phyloP scores from a whole-genome alignment of 2,797 vertebrate genomes.

The Rhabdomys pumilio region DNA sequence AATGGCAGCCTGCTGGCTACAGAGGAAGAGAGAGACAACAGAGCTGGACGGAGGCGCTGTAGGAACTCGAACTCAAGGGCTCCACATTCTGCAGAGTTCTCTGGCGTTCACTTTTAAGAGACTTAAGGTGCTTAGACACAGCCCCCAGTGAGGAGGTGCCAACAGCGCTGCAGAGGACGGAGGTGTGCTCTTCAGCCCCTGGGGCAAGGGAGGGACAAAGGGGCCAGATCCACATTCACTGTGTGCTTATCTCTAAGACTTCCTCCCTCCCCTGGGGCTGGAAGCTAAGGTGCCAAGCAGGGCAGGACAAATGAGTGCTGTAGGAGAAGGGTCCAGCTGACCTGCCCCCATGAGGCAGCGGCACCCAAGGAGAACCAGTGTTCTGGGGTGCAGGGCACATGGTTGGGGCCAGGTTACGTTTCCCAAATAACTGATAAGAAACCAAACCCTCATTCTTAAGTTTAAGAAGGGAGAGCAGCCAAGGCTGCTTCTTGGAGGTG shows the following conservation, averaged over 20 bases:
- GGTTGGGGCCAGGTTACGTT: conserved; percentile 70
- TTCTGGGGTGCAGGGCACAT: conserved; percentile 58
- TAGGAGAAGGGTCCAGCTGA: neutral
- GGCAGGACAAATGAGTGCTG: neutral
- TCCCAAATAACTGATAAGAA: conserved; percentile 68
- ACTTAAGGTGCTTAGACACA: neutral
- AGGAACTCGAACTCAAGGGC: conserved; percentile 20
- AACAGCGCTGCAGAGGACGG: neutral
- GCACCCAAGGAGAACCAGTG: conserved; percentile 67
- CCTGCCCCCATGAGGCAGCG: conserved; percentile 53
- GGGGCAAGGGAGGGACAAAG: neutral
- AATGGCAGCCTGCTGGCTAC: conserved; percentile 35
- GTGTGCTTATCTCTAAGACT: conserved; percentile 68
- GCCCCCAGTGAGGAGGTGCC: conserved; percentile 43
- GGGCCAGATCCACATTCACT: neutral
- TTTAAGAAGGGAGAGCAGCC: conserved; percentile 87
- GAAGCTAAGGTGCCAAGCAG: conserved; percentile 67
- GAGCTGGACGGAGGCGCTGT: neutral
- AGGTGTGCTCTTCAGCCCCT: conserved; percentile 40
- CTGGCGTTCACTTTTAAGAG: conserved; percentile 36
- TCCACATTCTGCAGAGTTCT: conserved; percentile 44
- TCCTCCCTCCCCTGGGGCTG: neutral
- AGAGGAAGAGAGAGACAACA: neutral
- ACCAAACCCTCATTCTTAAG: conserved; percentile 73
- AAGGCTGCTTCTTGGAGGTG: conserved; percentile 81